A percentile compares a stretch with the other conserved stretches of the same genome.
These are phyloP conservation scores for Sebastolobus altivelis DNA, from an alignment of 2,797 vertebrate genomes.

Conservation along the genomic window DNA sequence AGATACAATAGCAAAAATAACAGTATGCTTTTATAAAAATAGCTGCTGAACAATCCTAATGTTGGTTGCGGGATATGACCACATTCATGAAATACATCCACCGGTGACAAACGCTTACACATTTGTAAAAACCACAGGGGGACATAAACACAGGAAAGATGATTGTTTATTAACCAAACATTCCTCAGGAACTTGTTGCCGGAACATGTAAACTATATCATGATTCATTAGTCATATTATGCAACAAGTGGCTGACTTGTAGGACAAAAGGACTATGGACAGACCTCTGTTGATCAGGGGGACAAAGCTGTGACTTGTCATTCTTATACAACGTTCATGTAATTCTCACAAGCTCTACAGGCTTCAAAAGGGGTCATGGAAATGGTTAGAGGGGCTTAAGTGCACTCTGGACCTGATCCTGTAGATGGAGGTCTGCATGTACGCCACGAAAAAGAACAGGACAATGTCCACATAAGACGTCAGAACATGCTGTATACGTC, in stretches of 20 bases:
- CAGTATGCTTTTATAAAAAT: neutral
- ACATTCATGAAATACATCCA: slow-evolving; percentile 32
- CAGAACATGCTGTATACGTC: slow-evolving; percentile 19
- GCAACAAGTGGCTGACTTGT: slow-evolving; percentile 34
- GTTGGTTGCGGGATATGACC: slow-evolving; percentile 4
- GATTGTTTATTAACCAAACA: slow-evolving; percentile 63
- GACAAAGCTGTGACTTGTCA: slow-evolving; percentile 7
- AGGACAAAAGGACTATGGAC: slow-evolving; percentile 19
- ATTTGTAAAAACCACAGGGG: slow-evolving; percentile 28
- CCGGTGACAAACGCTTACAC: slow-evolving; percentile 22
- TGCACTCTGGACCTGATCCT: slow-evolving; percentile 32
- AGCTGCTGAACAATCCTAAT: slow-evolving; percentile 2
- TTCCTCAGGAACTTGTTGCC: slow-evolving; percentile 48
- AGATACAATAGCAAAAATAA: neutral
- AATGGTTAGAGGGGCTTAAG: slow-evolving; percentile 28
- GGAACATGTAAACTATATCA: slow-evolving; percentile 59
- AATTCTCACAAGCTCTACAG: slow-evolving; percentile 17
- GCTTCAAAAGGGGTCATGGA: slow-evolving; percentile 28
- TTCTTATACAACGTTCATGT: slow-evolving; percentile 28
- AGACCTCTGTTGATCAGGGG: slow-evolving; percentile 22
- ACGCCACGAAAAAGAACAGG: slow-evolving; percentile 2
- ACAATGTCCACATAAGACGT: slow-evolving; percentile 5
- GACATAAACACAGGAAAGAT: slow-evolving; percentile 59
- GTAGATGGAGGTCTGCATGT: slow-evolving; percentile 15
- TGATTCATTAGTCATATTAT: slow-evolving; percentile 60